Conservation (phyloP, 1,140 invertebrate genomes). For the Brachionus koreanus region DNA sequence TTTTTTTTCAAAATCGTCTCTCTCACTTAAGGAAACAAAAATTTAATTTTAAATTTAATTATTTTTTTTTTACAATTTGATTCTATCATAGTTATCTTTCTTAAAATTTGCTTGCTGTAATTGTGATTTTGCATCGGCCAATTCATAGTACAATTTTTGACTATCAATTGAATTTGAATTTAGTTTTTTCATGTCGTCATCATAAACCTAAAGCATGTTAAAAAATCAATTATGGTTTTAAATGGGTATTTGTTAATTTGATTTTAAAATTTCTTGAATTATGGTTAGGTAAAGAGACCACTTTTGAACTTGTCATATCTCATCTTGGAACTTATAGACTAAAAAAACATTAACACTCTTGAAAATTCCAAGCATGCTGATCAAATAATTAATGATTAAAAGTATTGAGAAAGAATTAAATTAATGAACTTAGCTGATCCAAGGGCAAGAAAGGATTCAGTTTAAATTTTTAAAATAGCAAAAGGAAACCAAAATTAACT, state of each 20-base stretch:
- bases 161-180: conserved; percentile 25
- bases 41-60: conserved; percentile 9
- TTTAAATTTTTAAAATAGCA: too few relatives aligned
- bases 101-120: conserved; percentile 54
- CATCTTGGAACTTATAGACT: too few relatives aligned
- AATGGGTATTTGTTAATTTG: too few relatives aligned
- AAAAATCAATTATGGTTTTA: not conserved
- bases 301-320: too few relatives aligned
- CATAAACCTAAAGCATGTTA: conserved; percentile 27
- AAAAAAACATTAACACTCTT: too few relatives aligned
- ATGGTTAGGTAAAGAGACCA: too few relatives aligned
- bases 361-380: too few relatives aligned
- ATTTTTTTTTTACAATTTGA: conserved; percentile 51
- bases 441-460: too few relatives aligned
- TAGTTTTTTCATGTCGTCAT: conserved; percentile 23
- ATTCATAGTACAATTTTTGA: conserved; percentile 51
- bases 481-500: too few relatives aligned
- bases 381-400: too few relatives aligned
- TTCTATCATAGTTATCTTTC: conserved; percentile 56
- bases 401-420: too few relatives aligned
- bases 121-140: conserved; percentile 50
- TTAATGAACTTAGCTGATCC: too few relatives aligned
- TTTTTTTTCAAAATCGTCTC: conserved; percentile 53
- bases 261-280: not conserved
- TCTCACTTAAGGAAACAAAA: conserved; percentile 50